Conservation (phyloP, 1,140 invertebrate species). For the Chironomus striatipennis region DNA sequence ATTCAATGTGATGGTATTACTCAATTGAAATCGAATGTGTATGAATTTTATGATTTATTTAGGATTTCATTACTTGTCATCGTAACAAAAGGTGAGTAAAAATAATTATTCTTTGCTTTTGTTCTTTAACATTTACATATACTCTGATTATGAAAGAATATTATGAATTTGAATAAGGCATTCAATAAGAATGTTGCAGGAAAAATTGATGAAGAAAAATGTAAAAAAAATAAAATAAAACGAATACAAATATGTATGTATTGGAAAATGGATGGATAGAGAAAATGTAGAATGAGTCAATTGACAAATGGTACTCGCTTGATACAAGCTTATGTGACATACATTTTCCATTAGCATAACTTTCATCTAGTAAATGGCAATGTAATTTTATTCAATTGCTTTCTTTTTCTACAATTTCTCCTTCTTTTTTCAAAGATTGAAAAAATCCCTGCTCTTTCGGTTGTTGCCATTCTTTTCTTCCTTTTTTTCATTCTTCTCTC, state of each 20-base stretch:
- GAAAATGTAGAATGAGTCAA: not conserved
- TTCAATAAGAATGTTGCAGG: too few species aligned
- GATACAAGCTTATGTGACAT: slow-evolving; percentile 18
- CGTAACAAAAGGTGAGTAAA: too few species aligned
- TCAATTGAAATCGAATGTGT: too few species aligned
- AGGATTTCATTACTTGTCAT: too few species aligned
- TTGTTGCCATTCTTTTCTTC: slow-evolving; percentile 13
- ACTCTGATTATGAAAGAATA: too few species aligned
- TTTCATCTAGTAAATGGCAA: slow-evolving; percentile 16
- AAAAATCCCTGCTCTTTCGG: slow-evolving; percentile 12
- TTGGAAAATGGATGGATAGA: not conserved
- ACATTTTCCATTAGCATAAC: slow-evolving; percentile 20
- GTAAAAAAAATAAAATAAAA: not conserved
- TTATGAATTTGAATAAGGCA: too few species aligned
- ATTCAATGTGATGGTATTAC: too few species aligned
- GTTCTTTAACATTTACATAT: too few species aligned
- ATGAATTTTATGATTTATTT: too few species aligned
- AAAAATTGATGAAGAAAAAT: not conserved
- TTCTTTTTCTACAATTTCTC: not conserved
- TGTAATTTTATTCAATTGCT: slow-evolving; percentile 16
- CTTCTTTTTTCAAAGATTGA: not conserved
- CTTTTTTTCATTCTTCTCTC: not conserved
- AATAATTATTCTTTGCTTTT: too few species aligned
- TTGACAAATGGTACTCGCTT: slow-evolving; percentile 1
- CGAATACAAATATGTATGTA: not conserved